Evolutionary conservation across 2,888 invertebrate genomes (phyloP).

Genomic region (Dichetophora obliterata): DNA sequence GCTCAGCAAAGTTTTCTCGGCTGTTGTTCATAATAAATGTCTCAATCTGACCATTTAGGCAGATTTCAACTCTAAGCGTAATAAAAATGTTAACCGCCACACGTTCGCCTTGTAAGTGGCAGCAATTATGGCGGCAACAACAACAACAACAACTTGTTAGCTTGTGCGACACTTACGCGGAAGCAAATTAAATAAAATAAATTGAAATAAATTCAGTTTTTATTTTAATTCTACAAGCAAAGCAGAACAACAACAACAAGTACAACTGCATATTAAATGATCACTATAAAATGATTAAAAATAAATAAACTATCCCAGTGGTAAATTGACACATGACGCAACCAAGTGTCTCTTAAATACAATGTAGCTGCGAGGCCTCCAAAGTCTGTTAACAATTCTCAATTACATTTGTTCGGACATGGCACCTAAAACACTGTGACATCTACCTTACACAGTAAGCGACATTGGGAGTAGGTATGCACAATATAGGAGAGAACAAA

Average conservation of each 20-base stretch:
- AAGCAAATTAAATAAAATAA: constrained; percentile 56
- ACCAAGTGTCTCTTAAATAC: too few species aligned
- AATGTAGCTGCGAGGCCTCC: too few species aligned
- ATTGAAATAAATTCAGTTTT: background rate
- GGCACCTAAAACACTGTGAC: too few species aligned
- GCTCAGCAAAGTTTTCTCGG: background rate
- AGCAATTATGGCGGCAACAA: constrained; percentile 48
- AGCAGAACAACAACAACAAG: constrained; percentile 30
- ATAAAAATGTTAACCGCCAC: constrained; percentile 58
- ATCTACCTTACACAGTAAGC: too few species aligned
- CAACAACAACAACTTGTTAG: constrained; percentile 59
- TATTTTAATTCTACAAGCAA: constrained; percentile 7
- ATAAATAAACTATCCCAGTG: background rate
- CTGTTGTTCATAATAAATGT: constrained; percentile 45
- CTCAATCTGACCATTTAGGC: constrained; percentile 54
- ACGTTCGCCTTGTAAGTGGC: constrained; percentile 65
- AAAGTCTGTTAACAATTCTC: too few species aligned
- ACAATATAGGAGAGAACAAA: too few species aligned
- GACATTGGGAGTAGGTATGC: too few species aligned
- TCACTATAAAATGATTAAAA: background rate
- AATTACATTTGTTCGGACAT: too few species aligned
- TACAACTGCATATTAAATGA: constrained; percentile 1
- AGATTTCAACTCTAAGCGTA: constrained; percentile 52
- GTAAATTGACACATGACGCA: too few species aligned
- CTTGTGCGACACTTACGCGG: constrained; percentile 64